These are phyloP conservation scores for Smittia sp. DNA, from an alignment of 2,888 invertebrate species.

Conservation along the genomic window DNA sequence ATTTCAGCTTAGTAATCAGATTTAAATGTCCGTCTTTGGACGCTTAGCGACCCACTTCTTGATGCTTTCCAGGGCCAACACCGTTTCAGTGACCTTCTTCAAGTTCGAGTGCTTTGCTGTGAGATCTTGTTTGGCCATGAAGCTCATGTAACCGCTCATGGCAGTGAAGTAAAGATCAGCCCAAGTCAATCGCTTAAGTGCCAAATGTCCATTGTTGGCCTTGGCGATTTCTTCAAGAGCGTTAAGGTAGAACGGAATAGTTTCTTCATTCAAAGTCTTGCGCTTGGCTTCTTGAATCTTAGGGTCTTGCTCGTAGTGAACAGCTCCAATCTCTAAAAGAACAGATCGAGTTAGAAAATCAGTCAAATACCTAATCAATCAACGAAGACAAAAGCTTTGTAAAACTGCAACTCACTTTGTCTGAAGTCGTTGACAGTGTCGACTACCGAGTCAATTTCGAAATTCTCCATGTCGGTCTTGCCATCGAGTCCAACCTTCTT, in stretches of 20 bases:
- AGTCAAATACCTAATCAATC: too few relatives aligned
- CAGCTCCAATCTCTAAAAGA: background rate
- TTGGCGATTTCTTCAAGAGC: constrained; percentile 55
- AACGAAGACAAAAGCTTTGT: background rate
- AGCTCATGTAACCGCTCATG: constrained; percentile 55
- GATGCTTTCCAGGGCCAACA: constrained; percentile 54
- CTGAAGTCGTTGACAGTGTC: constrained; percentile 58
- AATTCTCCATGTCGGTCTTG: constrained; percentile 55
- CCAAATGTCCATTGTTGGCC: constrained; percentile 56
- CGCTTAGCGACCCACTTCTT: constrained; percentile 59
- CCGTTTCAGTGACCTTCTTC: constrained; percentile 54
- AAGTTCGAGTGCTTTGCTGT: constrained; percentile 55
- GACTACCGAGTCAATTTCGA: constrained; percentile 56
- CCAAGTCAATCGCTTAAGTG: constrained; percentile 55
- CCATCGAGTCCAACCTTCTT: constrained; percentile 55
- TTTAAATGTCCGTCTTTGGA: constrained; percentile 47
- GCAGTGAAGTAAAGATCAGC: constrained; percentile 58
- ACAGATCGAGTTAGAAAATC: too few relatives aligned
- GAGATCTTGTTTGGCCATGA: constrained; percentile 52
- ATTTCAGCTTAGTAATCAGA: background rate
- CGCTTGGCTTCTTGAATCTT: constrained; percentile 51
- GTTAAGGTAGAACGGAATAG: constrained; percentile 53
- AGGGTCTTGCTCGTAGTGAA: background rate
- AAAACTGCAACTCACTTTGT: constrained; percentile 49
- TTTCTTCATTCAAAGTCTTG: constrained; percentile 50